Evolutionary conservation across 2,888 invertebrate genomes (phyloP), one percentile per base, ranked within the genome.

Genomic region (Abrostola tripartita): DNA sequence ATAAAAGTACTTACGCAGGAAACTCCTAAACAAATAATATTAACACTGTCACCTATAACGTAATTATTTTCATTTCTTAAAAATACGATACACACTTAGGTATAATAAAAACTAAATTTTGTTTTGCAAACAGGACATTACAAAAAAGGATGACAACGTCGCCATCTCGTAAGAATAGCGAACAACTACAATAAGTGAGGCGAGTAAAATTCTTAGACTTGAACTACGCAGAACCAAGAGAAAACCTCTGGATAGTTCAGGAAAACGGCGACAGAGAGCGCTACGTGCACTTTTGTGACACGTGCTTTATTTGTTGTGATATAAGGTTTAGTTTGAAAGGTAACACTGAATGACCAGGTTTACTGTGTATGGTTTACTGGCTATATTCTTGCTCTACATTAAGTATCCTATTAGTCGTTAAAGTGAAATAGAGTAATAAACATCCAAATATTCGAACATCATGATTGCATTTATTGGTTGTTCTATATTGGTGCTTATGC

Each of bases 191-290:
- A 35, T 7, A 59, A 14, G 7, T 1, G n/a, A 38, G n/a, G 24
- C 24, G 5, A 38, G 37, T 52, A 37, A 59, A 57, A 50, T 36
- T 36, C 6, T 50, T 11, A n/a, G 24, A 24, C 24, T 7, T 49
- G 24, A 37, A 49, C 44, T 10, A 57, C 44, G 10, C 12, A 36
- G 10, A 38, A 49, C 36, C 38, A 7, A 36, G n/a, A 61, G 52
- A 65, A 62, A 70, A 24, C 8, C 9, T 24, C 59, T 40, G 11
- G 47, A 5, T 61, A 47, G 66, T 77, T 67, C 49, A 4, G 68
- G 72, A 74, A 78, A 81, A 79, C 54, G 11, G 24, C 61, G 62
- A 66, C 41, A 81, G 83, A 76, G 81, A 82, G 71, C 82, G 59
- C 7, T 61, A 24, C 12, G 41, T n/a, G 37, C 10, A 6, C 0